Evolutionary conservation across 92 coral and sea anemone genomes (phyloP).

Genomic region (Meandrina meandrites): DNA sequence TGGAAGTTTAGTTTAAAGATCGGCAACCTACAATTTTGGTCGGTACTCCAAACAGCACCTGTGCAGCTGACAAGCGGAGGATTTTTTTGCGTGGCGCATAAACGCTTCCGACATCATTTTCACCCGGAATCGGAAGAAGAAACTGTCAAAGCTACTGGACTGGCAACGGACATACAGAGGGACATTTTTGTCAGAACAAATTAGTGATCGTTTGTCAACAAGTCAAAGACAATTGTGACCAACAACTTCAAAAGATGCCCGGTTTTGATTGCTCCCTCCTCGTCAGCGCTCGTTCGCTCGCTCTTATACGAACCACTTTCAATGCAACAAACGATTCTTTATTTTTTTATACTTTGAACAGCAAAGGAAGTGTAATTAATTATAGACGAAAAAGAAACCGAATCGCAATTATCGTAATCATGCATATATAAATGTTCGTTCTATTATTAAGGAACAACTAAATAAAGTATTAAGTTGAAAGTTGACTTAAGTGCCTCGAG

Average conservation of each 20-base stretch:
- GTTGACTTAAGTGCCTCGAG: background rate
- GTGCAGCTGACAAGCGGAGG: background rate
- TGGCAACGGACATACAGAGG: background rate
- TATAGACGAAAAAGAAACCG: background rate
- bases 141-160: background rate
- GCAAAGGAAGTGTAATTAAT: constrained; percentile 1
- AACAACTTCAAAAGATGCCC: background rate
- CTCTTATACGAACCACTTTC: background rate
- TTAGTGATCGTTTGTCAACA: background rate
- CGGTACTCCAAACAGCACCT: background rate
- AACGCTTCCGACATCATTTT: background rate
- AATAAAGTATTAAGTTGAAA: background rate
- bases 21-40: background rate
- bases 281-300: background rate
- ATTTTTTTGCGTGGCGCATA: background rate
- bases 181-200: background rate
- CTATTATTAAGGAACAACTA: too few relatives aligned
- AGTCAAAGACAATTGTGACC: background rate
- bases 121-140: background rate
- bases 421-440: background rate
- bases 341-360: background rate
- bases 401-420: background rate
- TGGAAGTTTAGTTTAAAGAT: background rate
- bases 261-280: background rate
- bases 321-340: background rate